These are phyloP conservation scores for Fabriciana adippe DNA, from an alignment of 2,888 invertebrate species.

Conservation along the genomic window DNA sequence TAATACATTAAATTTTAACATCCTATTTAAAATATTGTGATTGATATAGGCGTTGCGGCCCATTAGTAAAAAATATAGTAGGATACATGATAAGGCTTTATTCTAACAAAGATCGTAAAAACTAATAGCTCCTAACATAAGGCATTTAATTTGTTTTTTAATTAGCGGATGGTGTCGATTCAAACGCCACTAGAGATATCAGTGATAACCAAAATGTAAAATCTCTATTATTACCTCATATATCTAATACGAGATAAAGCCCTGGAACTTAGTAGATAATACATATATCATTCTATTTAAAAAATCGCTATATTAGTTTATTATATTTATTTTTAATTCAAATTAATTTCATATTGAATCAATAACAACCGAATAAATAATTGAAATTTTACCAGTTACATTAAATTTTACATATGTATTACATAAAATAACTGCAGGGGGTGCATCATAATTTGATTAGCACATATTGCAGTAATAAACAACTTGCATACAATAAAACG, in stretches of 20 bases:
- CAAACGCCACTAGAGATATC: conserved; percentile 34
- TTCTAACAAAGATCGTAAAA: conserved; percentile 68
- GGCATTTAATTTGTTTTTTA: conserved; percentile 72
- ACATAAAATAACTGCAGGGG: no score
- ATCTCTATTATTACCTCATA: conserved; percentile 35
- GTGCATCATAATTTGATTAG: not conserved
- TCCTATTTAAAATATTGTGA: not conserved
- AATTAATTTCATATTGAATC: no score
- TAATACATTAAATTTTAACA: not conserved
- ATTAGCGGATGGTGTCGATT: conserved; percentile 51
- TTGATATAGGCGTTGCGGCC: not conserved
- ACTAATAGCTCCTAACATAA: conserved; percentile 68
- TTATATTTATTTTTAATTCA: no score
- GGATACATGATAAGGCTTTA: conserved; percentile 36
- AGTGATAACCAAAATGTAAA: conserved; percentile 33
- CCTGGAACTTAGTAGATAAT: conserved; percentile 11
- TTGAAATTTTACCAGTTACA: no score
- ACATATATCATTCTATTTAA: not conserved
- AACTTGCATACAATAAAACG: conserved; percentile 2
- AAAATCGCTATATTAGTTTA: not conserved
- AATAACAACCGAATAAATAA: no score
- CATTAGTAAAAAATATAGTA: not conserved
- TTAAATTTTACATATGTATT: no score
- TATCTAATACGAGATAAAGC: conserved; percentile 32
- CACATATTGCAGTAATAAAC: conserved; percentile 1